Evolutionary conservation across 1,140 invertebrate genomes (phyloP).

Genomic region (Pogonognathellus flavescens): DNA sequence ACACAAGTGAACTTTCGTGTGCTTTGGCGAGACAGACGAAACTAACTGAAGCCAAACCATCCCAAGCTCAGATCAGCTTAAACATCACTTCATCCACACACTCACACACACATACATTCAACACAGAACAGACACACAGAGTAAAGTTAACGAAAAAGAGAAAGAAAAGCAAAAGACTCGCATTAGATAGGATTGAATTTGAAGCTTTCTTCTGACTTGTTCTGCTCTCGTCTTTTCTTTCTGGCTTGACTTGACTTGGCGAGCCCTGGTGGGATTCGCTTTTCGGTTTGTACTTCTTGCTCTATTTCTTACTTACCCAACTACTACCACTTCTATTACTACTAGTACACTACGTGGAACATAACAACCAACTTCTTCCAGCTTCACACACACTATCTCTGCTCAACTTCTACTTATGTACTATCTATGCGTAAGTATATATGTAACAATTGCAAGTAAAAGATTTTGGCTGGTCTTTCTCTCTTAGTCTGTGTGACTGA

Average conservation of each 20-base stretch:
- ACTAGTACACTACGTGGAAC: too few relatives aligned
- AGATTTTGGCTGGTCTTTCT: conserved; percentile 29
- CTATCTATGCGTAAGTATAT: too few relatives aligned
- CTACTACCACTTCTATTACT: not conserved
- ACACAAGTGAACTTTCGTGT: not conserved
- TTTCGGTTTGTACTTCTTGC: conserved; percentile 27
- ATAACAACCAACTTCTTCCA: too few relatives aligned
- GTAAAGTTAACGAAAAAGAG: conserved; percentile 11
- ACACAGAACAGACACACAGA: not conserved
- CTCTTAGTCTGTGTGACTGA: not conserved
- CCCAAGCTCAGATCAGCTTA: not conserved
- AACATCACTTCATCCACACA: conserved; percentile 17
- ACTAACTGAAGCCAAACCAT: not conserved
- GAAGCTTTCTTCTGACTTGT: not conserved
- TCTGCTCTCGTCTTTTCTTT: not conserved
- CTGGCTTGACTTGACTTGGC: conserved; percentile 2
- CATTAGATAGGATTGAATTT: conserved; percentile 31
- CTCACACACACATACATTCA: too few relatives aligned
- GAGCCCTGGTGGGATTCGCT: not conserved
- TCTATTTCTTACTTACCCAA: conserved; percentile 2
- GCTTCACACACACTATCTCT: too few relatives aligned
- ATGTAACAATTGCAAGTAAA: not conserved
- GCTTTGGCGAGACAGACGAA: not conserved
- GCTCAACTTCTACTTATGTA: too few relatives aligned
- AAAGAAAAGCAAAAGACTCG: conserved; percentile 21